Percentiles rank a stretch among this genome's conserved stretches.
Conservation (phyloP, 2,797 vertebrate species). For the Austrolebias charrua region DNA sequence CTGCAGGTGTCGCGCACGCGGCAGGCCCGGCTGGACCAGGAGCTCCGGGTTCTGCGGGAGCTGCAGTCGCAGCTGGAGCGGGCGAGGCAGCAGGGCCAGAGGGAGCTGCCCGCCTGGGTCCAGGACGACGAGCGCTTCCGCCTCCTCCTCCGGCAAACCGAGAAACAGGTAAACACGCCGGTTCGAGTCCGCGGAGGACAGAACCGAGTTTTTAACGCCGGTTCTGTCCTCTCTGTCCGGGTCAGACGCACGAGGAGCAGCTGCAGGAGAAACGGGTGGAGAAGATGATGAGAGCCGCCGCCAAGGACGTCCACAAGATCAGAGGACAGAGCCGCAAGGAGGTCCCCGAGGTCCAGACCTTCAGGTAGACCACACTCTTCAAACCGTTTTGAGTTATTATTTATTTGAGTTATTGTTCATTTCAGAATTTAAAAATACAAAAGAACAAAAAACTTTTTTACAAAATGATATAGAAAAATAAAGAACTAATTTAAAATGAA, state of each 20-base stretch:
- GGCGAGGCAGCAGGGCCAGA: slow-evolving; percentile 87
- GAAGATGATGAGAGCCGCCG: slow-evolving; percentile 94
- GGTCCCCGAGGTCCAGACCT: slow-evolving; percentile 92
- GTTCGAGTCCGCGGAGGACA: no score
- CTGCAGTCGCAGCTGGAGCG: slow-evolving; percentile 90
- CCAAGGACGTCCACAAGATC: slow-evolving; percentile 94
- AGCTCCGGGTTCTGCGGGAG: slow-evolving; percentile 87
- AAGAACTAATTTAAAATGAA: no score
- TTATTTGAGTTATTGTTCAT: no score
- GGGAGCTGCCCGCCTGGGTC: slow-evolving; percentile 85
- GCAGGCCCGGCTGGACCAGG: slow-evolving; percentile 87
- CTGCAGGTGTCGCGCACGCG: slow-evolving; percentile 93
- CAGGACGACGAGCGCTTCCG: slow-evolving; percentile 91
- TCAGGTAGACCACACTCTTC: slow-evolving; percentile 76
- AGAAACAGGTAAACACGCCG: slow-evolving; percentile 80
- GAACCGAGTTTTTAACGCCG: not conserved
- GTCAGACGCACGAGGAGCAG: slow-evolving; percentile 82
- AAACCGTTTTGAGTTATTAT: no score
- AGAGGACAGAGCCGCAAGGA: slow-evolving; percentile 91
- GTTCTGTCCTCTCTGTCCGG: not conserved
- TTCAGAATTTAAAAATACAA: no score
- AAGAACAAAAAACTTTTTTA: no score
- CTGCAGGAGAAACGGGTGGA: slow-evolving; percentile 88
- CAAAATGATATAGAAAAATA: no score
- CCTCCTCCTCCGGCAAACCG: slow-evolving; percentile 87